Evolutionary conservation across 2,797 vertebrate species (phyloP).

Genomic region (Acipenser oxyrinchus): DNA sequence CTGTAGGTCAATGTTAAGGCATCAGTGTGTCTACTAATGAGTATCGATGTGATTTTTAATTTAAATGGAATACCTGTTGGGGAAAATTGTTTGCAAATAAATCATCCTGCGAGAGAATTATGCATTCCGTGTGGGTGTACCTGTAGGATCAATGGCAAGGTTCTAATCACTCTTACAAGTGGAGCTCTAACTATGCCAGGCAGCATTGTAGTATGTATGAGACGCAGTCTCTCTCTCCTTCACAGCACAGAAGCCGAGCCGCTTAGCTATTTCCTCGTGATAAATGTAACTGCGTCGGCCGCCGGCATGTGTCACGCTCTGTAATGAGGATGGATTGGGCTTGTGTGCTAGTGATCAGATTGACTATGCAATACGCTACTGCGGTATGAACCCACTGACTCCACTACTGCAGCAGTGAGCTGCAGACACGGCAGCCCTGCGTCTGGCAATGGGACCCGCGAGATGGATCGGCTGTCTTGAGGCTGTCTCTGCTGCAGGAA

Average conservation of each 20-base stretch:
- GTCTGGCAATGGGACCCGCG: slow-evolving; percentile 28
- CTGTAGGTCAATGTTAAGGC: too few relatives aligned
- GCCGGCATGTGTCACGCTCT: slow-evolving; percentile 25
- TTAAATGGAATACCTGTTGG: too few relatives aligned
- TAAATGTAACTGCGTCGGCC: background rate
- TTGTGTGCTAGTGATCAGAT: slow-evolving; percentile 28
- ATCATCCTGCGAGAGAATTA: too few relatives aligned
- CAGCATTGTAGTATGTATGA: background rate
- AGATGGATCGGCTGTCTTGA: background rate
- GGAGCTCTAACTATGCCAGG: background rate
- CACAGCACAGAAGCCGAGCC: background rate
- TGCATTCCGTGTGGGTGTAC: background rate
- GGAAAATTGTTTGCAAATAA: too few relatives aligned
- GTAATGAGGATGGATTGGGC: slow-evolving; percentile 47
- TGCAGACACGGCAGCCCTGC: background rate
- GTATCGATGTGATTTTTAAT: too few relatives aligned
- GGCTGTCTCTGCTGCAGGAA: slow-evolving; percentile 3
- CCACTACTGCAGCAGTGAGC: slow-evolving; percentile 40
- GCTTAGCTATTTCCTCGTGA: background rate
- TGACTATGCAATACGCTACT: slow-evolving; percentile 16
- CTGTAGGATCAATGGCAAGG: background rate
- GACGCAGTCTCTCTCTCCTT: slow-evolving; percentile 5
- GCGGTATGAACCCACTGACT: slow-evolving; percentile 32
- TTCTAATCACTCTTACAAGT: too few relatives aligned
- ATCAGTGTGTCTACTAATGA: too few relatives aligned